Evolutionary conservation across 2,888 invertebrate species (phyloP).

Genomic region (Diachrysia chrysitis): DNA sequence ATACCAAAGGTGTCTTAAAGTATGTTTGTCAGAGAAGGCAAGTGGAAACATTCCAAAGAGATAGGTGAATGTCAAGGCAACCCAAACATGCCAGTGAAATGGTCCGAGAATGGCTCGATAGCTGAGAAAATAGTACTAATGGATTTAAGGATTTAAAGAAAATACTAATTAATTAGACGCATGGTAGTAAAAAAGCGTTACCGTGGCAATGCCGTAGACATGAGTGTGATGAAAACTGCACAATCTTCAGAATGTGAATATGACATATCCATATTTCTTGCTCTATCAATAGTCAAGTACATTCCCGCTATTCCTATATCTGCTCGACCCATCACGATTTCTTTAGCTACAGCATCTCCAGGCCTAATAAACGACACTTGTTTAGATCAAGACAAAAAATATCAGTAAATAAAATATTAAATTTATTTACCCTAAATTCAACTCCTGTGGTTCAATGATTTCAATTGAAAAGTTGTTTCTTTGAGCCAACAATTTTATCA

Average conservation of each 20-base stretch:
- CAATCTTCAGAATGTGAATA: slow-evolving; percentile 92
- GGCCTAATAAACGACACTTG: slow-evolving; percentile 77
- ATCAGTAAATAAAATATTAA: background rate
- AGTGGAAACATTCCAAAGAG: slow-evolving; percentile 93
- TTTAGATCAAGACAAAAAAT: background rate
- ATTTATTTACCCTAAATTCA: slow-evolving; percentile 71
- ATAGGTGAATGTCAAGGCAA: slow-evolving; percentile 92
- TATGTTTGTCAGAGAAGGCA: slow-evolving; percentile 92
- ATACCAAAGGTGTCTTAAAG: slow-evolving; percentile 90
- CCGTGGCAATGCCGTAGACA: slow-evolving; percentile 94
- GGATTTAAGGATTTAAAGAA: background rate
- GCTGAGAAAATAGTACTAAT: slow-evolving; percentile 75
- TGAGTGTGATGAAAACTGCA: slow-evolving; percentile 93
- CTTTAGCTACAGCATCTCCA: slow-evolving; percentile 90
- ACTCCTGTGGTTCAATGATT: slow-evolving; percentile 89
- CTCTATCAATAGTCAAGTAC: slow-evolving; percentile 90
- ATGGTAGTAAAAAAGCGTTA: slow-evolving; percentile 38
- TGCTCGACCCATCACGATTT: slow-evolving; percentile 86
- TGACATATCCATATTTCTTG: slow-evolving; percentile 89
- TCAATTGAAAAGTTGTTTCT: slow-evolving; percentile 93
- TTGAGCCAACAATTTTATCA: slow-evolving; percentile 90
- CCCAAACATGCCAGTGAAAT: slow-evolving; percentile 95
- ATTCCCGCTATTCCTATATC: slow-evolving; percentile 93
- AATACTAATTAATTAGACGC: too few species aligned
- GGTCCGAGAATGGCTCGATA: slow-evolving; percentile 95